Evolutionary conservation across 2,888 invertebrate genomes (phyloP).

Genomic region (Bellardia pandia): DNA sequence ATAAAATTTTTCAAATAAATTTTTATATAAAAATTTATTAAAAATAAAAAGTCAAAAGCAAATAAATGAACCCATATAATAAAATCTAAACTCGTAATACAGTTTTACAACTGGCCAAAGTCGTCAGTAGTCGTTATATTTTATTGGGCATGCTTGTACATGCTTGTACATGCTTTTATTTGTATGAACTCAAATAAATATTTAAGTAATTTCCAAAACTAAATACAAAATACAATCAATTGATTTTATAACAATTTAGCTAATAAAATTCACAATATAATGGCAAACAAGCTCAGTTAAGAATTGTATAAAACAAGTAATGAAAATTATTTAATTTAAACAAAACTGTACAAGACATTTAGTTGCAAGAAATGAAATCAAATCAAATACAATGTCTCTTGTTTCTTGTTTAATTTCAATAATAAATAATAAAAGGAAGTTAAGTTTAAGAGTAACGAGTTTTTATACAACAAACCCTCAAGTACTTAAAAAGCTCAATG

Average conservation of each 20-base stretch:
- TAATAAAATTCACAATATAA: conserved; percentile 67
- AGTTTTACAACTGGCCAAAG: conserved; percentile 26
- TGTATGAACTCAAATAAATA: conserved; percentile 20
- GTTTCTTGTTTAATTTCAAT: neutral
- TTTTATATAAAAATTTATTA: neutral
- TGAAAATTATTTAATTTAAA: conserved; percentile 57
- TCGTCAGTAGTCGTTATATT: conserved; percentile 52
- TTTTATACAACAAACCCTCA: neutral
- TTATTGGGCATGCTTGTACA: conserved; percentile 62
- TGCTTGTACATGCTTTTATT: conserved; percentile 43
- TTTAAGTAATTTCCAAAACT: conserved; percentile 4
- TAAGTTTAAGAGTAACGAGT: conserved; percentile 27
- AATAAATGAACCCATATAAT: conserved; percentile 38
- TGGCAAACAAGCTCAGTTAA: conserved; percentile 14
- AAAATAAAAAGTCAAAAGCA: neutral
- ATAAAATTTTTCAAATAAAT: neutral
- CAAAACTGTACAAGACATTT: conserved; percentile 13
- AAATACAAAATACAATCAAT: conserved; percentile 63
- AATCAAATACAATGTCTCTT: conserved; percentile 50
- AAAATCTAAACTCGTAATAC: neutral
- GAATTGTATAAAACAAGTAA: conserved; percentile 1
- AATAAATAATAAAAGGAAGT: conserved; percentile 51
- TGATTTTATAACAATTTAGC: conserved; percentile 68
- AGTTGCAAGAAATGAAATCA: neutral
- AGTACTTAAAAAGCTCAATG: conserved; percentile 78